These are phyloP conservation scores for Botia almorhae DNA, from an alignment of 2,797 vertebrate species.

Conservation along the genomic window DNA sequence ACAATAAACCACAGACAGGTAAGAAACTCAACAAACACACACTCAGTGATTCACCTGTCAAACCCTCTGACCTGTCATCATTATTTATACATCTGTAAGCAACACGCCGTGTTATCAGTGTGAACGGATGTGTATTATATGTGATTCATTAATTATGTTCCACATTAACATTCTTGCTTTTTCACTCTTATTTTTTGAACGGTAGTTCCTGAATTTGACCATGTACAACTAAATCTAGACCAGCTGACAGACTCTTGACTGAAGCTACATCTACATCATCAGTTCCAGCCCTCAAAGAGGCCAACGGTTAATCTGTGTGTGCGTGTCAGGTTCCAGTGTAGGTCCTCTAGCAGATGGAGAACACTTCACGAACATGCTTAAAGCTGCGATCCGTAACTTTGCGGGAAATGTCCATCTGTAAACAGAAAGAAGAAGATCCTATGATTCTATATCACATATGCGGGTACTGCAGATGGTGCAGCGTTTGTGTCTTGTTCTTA, in stretches of 20 bases:
- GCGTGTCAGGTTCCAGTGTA: background rate
- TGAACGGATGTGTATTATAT: background rate
- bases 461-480: too few species aligned
- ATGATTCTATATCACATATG: too few species aligned
- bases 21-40: constrained; percentile 11
- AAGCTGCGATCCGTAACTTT: too few species aligned
- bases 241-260: background rate
- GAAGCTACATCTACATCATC: constrained; percentile 1
- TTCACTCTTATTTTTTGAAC: constrained; percentile 52
- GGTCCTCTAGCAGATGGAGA: background rate
- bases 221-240: constrained; percentile 76
- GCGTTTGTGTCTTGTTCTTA: too few species aligned
- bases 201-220: constrained; percentile 80
- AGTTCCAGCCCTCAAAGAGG: background rate
- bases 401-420: too few species aligned
- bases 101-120: background rate
- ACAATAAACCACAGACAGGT: constrained; percentile 79
- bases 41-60: background rate
- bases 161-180: background rate
- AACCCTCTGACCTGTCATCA: constrained; percentile 12
- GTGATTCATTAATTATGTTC: background rate
- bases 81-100: background rate
- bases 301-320: too few species aligned
- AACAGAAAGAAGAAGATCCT: too few species aligned
- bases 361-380: background rate